Conservation (phyloP, 2,888 invertebrate species). For the Cosmia pyralina region DNA sequence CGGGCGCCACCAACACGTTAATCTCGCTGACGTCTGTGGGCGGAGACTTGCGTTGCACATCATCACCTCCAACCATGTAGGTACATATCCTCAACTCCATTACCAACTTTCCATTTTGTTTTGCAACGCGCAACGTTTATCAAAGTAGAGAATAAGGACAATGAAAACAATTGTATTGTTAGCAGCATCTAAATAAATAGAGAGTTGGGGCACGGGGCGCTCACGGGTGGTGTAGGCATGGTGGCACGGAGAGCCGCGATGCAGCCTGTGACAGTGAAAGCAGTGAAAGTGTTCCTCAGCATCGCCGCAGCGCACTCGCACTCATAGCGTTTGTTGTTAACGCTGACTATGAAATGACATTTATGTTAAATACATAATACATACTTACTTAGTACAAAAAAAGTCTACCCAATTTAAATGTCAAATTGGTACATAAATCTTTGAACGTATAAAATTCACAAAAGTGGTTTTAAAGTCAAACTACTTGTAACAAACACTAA, state of each 20-base stretch:
- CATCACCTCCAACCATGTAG: constrained; percentile 83
- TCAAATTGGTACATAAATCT: constrained; percentile 1
- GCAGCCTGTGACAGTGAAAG: constrained; percentile 85
- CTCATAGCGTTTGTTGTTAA: constrained; percentile 74
- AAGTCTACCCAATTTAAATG: not conserved
- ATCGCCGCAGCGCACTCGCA: constrained; percentile 66
- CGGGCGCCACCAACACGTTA: constrained; percentile 83
- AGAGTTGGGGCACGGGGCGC: constrained; percentile 78
- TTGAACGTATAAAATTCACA: not conserved
- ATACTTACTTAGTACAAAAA: not conserved
- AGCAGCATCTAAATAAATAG: constrained; percentile 86
- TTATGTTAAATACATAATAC: constrained; percentile 43
- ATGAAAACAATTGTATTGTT: constrained; percentile 84
- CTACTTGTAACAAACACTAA: not conserved
- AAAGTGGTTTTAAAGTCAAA: not conserved
- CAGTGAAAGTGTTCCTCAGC: constrained; percentile 85
- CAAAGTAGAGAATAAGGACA: constrained; percentile 81
- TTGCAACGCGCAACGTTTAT: constrained; percentile 82
- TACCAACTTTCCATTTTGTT: constrained; percentile 86
- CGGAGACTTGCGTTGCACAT: constrained; percentile 83
- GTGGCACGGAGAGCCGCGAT: constrained; percentile 77
- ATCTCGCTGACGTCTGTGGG: constrained; percentile 81
- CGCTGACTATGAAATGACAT: constrained; percentile 72
- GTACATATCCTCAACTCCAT: constrained; percentile 76
- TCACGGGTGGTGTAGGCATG: constrained; percentile 71